Evolutionary conservation across 2,888 invertebrate genomes (phyloP).

Genomic region (Cylindroiulus punctatus): DNA sequence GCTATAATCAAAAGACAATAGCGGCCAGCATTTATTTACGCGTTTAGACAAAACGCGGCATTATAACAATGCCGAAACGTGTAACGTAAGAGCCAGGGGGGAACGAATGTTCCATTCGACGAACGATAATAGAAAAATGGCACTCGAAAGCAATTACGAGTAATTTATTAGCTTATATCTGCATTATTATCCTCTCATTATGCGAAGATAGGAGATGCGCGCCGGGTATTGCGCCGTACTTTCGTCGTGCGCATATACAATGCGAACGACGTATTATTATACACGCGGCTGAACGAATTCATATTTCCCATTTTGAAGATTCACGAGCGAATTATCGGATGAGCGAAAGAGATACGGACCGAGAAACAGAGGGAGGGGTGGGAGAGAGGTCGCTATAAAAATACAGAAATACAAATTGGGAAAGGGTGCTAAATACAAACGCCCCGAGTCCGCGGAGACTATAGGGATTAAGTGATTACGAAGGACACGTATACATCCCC

Average conservation of each 20-base stretch:
- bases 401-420: not conserved
- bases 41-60: not conserved
- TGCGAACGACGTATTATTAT: too few species aligned
- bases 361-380: not conserved
- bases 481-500: not conserved
- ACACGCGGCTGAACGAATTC: not conserved
- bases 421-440: too few species aligned
- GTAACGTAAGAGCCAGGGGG: not conserved
- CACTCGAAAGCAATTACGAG: not conserved
- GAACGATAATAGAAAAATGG: not conserved
- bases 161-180: conserved; percentile 31
- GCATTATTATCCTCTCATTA: conserved; percentile 36
- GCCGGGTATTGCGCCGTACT: not conserved
- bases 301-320: conserved; percentile 8
- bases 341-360: not conserved
- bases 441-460: too few species aligned
- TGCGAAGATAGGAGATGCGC: conserved; percentile 30
- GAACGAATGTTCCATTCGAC: not conserved
- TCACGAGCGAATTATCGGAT: conserved; percentile 19
- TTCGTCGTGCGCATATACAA: not conserved
- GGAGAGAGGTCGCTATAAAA: not conserved
- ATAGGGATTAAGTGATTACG: not conserved
- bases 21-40: not conserved
- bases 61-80: not conserved
- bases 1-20: not conserved